Conservation (phyloP, 2,113 vertebrate genomes). For the Apistogramma diplotaenia region DNA sequence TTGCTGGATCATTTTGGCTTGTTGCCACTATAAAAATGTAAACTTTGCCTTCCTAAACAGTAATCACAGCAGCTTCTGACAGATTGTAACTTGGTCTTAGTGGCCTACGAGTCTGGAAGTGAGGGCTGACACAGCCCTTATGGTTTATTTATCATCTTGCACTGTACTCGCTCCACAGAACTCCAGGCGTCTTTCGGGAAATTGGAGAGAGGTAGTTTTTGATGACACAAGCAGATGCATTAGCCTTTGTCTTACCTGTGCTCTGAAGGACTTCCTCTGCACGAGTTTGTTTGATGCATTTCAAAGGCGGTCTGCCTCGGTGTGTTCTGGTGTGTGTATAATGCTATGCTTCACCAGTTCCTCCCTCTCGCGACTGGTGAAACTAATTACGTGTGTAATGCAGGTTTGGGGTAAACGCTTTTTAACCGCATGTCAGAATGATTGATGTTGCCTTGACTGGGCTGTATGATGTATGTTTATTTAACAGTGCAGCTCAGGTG, state of each 20-base stretch:
- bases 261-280: slow-evolving; percentile 27
- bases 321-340: slow-evolving; percentile 46
- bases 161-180: slow-evolving; percentile 70
- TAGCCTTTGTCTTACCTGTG: slow-evolving; percentile 27
- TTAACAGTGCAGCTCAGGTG: slow-evolving; percentile 62
- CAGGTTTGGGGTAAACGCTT: slow-evolving; percentile 71
- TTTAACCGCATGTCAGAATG: slow-evolving; percentile 75
- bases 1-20: neutral
- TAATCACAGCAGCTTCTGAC: neutral
- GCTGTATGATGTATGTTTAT: slow-evolving; percentile 72
- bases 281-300: slow-evolving; percentile 38
- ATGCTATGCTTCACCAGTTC: slow-evolving; percentile 56
- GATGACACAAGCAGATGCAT: slow-evolving; percentile 24
- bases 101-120: neutral
- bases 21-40: neutral
- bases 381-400: slow-evolving; percentile 76
- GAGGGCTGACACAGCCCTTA: neutral
- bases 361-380: slow-evolving; percentile 62
- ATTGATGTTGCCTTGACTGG: slow-evolving; percentile 69
- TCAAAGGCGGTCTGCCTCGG: slow-evolving; percentile 29
- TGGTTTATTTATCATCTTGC: neutral
- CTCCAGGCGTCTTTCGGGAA: slow-evolving; percentile 76
- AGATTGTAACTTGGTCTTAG: neutral
- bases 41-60: neutral
- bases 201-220: slow-evolving; percentile 83